Percentiles rank a stretch among this genome's conserved stretches.
These are phyloP conservation scores for Melinaea marsaeus DNA, from an alignment of 2,888 invertebrate genomes.

Conservation along the genomic window DNA sequence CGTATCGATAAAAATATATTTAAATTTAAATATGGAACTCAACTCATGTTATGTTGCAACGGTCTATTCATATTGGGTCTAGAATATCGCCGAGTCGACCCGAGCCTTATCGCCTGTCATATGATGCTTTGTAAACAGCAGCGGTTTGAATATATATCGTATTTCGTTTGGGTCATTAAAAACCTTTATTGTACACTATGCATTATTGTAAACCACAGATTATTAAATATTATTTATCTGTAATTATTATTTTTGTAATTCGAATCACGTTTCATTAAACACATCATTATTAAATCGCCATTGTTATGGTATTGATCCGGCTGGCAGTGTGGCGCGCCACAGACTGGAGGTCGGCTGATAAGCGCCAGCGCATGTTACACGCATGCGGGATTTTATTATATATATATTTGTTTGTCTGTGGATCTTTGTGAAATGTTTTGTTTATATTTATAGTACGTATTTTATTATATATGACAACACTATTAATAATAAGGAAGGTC, in stretches of 20 bases:
- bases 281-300: neutral
- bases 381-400: slow-evolving; percentile 29
- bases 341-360: slow-evolving; percentile 63
- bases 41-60: slow-evolving; percentile 17
- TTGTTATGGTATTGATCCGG: slow-evolving; percentile 8
- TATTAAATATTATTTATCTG: too few relatives aligned
- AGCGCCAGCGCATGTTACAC: slow-evolving; percentile 52
- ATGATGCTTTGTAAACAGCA: slow-evolving; percentile 52
- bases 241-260: neutral
- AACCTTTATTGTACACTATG: neutral
- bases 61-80: slow-evolving; percentile 13
- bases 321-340: slow-evolving; percentile 15
- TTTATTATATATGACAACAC: neutral
- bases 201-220: too few relatives aligned
- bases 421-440: slow-evolving; percentile 6
- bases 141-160: slow-evolving; percentile 36
- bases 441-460: slow-evolving; percentile 3
- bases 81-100: slow-evolving; percentile 37
- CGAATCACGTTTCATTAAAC: neutral
- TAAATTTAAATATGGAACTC: slow-evolving; percentile 8
- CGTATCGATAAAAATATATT: slow-evolving; percentile 24
- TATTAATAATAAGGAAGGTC: too few relatives aligned
- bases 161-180: slow-evolving; percentile 17
- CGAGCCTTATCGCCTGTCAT: slow-evolving; percentile 54
- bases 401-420: slow-evolving; percentile 12